A percentile compares a stretch with the other conserved stretches of the same genome.
phyloP scores from a whole-genome alignment of 2,113 vertebrate genomes.

The Pachypanchax playfairii region DNA sequence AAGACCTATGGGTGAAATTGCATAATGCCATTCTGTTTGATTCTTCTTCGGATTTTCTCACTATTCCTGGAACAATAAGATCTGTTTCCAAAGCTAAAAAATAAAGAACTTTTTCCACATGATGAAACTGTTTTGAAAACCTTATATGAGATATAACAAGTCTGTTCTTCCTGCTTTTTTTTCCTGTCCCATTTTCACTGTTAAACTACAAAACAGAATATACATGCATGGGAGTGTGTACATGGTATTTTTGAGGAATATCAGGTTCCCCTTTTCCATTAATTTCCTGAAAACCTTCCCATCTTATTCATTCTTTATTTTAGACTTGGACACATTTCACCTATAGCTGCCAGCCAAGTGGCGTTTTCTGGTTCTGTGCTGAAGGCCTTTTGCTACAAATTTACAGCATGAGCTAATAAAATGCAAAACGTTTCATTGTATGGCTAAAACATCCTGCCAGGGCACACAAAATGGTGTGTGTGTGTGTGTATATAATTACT shows the following conservation, averaged over 20 bases:
- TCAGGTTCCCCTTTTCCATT: constrained; percentile 33
- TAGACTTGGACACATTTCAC: constrained; percentile 40
- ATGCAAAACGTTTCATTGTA: constrained; percentile 6
- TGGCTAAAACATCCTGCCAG: constrained; percentile 7
- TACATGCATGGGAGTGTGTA: background rate
- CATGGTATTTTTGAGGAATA: constrained; percentile 44
- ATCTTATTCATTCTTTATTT: constrained; percentile 53
- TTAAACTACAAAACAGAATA: too few relatives aligned
- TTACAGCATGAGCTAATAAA: constrained; percentile 38
- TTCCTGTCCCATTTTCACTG: too few relatives aligned
- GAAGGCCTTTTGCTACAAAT: constrained; percentile 14
- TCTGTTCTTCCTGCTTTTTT: too few relatives aligned
- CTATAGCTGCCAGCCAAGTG: constrained; percentile 22
- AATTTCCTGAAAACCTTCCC: constrained; percentile 46
- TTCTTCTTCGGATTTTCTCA: constrained; percentile 2
- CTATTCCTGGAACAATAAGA: background rate
- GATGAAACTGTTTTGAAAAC: constrained; percentile 15
- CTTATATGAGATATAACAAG: too few relatives aligned
- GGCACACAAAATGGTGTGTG: background rate
- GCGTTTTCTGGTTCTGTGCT: constrained; percentile 18
- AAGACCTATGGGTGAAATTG: constrained; percentile 15
- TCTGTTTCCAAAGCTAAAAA: constrained; percentile 13
- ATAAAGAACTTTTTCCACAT: background rate
- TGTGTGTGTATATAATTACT: too few relatives aligned
- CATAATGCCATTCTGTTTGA: constrained; percentile 16